Evolutionary conservation across 2,113 vertebrate species (phyloP).

Genomic region (Brachypodius melanocephalos): DNA sequence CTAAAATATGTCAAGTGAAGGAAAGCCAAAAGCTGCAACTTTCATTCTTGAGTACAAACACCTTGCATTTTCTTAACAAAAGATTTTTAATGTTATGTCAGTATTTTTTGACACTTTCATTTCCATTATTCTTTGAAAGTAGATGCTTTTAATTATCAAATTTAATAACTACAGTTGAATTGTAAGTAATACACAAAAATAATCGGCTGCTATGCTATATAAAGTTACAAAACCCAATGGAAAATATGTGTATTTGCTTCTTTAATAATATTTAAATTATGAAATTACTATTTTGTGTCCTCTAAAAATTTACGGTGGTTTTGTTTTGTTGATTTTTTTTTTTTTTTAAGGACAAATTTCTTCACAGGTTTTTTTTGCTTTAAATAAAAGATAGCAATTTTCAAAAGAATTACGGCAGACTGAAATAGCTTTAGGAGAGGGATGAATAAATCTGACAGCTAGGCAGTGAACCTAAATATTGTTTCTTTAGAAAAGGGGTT

Average conservation of each 20-base stretch:
- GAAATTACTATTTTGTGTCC: not conserved
- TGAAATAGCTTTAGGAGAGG: conserved; percentile 48
- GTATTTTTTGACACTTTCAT: not conserved
- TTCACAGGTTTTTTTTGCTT: conserved; percentile 36
- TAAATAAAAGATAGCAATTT: conserved; percentile 40
- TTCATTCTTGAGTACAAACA: not conserved
- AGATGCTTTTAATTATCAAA: not conserved
- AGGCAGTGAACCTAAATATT: conserved; percentile 23
- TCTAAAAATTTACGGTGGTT: not conserved
- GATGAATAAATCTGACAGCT: conserved; percentile 37
- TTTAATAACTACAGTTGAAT: not conserved
- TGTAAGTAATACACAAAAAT: not conserved
- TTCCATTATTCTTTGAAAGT: not conserved
- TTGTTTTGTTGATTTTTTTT: no score
- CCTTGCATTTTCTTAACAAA: not conserved
- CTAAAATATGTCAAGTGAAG: conserved; percentile 7
- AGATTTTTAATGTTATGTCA: not conserved
- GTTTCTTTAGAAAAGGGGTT: conserved; percentile 28
- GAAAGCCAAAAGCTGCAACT: not conserved
- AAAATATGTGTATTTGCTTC: not conserved
- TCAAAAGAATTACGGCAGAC: conserved; percentile 15
- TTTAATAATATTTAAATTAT: not conserved
- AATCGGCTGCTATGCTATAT: not conserved
- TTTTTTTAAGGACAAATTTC: not conserved
- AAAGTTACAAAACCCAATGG: not conserved